phyloP scores from a whole-genome alignment of 2,888 invertebrate genomes.

The Adelphocoris suturalis region DNA sequence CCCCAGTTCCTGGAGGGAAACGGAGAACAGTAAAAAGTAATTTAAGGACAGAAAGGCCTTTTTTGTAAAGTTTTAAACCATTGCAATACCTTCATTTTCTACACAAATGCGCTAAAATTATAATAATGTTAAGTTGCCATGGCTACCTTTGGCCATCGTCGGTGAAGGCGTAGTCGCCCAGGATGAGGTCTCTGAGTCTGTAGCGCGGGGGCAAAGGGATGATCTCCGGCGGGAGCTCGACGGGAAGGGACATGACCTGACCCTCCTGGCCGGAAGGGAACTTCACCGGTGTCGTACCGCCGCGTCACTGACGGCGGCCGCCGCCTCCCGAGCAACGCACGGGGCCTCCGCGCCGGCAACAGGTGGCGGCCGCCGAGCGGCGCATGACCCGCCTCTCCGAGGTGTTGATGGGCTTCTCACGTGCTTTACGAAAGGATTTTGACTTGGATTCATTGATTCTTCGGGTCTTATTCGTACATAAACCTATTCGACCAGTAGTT shows the following conservation, averaged over 20 bases:
- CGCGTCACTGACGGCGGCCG: constrained; percentile 10
- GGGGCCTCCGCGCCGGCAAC: not conserved
- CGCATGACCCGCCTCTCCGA: not conserved
- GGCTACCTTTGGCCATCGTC: constrained; percentile 88
- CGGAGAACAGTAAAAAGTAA: too few relatives aligned
- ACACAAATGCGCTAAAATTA: too few relatives aligned
- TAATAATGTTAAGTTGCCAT: too few relatives aligned
- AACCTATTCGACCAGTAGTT: too few relatives aligned
- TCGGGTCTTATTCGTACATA: too few relatives aligned
- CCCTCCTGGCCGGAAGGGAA: not conserved
- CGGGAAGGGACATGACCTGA: constrained; percentile 78
- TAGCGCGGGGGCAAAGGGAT: constrained; percentile 80
- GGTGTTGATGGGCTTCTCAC: too few relatives aligned
- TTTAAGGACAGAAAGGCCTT: too few relatives aligned
- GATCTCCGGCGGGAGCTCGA: constrained; percentile 74
- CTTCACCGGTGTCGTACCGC: not conserved
- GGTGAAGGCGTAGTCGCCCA: constrained; percentile 88
- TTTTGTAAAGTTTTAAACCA: too few relatives aligned
- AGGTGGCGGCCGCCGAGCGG: not conserved
- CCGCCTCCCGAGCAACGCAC: constrained; percentile 28
- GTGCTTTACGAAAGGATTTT: too few relatives aligned
- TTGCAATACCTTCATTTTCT: too few relatives aligned
- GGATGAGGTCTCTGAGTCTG: constrained; percentile 87
- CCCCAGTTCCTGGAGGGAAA: too few relatives aligned
- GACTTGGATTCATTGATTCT: too few relatives aligned